phyloP scores from a whole-genome alignment of 2,888 invertebrate species.

The Erannis defoliaria region DNA sequence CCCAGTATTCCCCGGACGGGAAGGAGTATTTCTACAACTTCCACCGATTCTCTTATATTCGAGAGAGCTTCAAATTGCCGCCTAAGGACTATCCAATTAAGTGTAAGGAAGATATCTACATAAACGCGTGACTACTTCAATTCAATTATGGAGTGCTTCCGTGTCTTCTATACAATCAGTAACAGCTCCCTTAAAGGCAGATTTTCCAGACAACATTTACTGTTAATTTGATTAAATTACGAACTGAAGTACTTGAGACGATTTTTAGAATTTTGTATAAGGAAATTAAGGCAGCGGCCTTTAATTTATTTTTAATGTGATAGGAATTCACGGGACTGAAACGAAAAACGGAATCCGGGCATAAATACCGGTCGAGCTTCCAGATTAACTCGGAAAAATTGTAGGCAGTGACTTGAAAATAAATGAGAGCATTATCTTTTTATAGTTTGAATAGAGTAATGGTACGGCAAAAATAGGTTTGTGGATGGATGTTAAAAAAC shows the following conservation, averaged over 20 bases:
- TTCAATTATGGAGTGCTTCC: constrained; percentile 3
- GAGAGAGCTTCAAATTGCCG: constrained; percentile 75
- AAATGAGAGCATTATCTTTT: constrained; percentile 25
- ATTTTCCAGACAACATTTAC: neutral
- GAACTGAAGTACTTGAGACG: neutral
- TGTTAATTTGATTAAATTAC: constrained; percentile 2
- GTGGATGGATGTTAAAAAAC: constrained; percentile 14
- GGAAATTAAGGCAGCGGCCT: constrained; percentile 1
- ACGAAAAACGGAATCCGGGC: constrained; percentile 19
- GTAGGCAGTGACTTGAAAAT: constrained; percentile 17
- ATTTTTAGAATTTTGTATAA: neutral
- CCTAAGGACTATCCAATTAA: constrained; percentile 76
- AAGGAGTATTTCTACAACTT: constrained; percentile 83
- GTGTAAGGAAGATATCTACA: constrained; percentile 75
- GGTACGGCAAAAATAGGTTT: constrained; percentile 16
- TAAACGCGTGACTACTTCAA: constrained; percentile 72
- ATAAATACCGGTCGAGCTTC: constrained; percentile 22
- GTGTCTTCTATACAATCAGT: neutral
- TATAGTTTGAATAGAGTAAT: constrained; percentile 9
- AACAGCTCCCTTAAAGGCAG: neutral
- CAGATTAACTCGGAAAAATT: constrained; percentile 22
- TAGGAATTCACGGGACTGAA: constrained; percentile 25
- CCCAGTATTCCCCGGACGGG: constrained; percentile 80
- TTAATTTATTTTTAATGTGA: constrained; percentile 30
- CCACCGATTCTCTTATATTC: constrained; percentile 78